Evolutionary conservation across 2,797 vertebrate species (phyloP), one percentile per base, ranked within the genome.

Genomic region (Cichlasoma orientale): DNA sequence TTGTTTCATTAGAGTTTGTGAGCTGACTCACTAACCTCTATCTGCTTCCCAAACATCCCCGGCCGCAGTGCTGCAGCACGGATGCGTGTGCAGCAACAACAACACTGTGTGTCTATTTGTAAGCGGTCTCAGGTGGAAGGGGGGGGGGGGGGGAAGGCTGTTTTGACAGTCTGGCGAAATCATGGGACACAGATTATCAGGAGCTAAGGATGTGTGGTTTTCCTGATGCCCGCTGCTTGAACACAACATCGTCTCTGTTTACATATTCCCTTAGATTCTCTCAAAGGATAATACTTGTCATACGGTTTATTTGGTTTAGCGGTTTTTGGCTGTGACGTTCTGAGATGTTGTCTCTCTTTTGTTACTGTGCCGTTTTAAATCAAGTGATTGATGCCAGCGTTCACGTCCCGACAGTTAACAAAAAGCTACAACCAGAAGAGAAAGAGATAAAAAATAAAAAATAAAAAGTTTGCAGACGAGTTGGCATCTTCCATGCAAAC

Each of bases 151-250:
- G 44, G 27, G 44, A 55, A 41, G 68, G 72, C 77, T 92, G 91
- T 94, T 89, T 89, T 85, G 90, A 91, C 90, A 92, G 87, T 89
- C 72, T 4, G 23, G 44, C 4, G 52, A 80, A 86, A 88, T 92
- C 92, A 92, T 68, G 82, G 72, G 92, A 84, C 68, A 82, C 72
- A 85, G 89, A 85, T 93, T 82, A 88, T 74, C n/a, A 2, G 69
- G 78, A 75, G 88, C 89, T 58, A 85, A 55, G 82, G 86, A 92
- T 89, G 84, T 77, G 77, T 69, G 82, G 75, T 88, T 88, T 83
- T 63, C 56, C 56, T 74, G 78, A 78, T 81, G 58, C 29, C 55
- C 57, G 73, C 81, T 63, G 72, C 29, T 83, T 59, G 58, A 8
- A 61, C 41, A 85, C 73, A 83, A 84, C 70, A 54, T 7, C 3